Percentiles rank a stretch among this genome's conserved stretches.
phyloP scores from a whole-genome alignment of 1,140 invertebrate genomes.

The Papilio machaon region DNA sequence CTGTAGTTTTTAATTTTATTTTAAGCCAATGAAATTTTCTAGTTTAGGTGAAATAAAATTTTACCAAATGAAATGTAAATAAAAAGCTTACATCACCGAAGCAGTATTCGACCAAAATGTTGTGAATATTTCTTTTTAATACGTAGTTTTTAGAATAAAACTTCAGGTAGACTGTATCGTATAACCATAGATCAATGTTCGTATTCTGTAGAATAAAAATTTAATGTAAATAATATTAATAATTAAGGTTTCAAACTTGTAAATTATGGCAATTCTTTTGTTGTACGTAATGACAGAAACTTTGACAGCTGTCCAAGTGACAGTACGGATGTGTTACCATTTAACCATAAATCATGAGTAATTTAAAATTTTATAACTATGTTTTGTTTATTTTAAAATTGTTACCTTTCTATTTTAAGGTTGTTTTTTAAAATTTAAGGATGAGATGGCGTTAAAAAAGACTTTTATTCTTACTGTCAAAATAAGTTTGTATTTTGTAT shows the following conservation, averaged over 20 bases:
- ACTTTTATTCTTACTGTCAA: not conserved
- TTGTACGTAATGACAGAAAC: not conserved
- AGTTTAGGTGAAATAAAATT: slow-evolving; percentile 33
- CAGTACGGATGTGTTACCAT: not conserved
- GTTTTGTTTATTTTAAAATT: not conserved
- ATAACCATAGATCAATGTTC: slow-evolving; percentile 50
- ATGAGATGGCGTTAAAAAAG: no score
- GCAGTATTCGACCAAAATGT: slow-evolving; percentile 72
- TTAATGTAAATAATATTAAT: slow-evolving; percentile 46
- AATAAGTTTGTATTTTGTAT: not conserved
- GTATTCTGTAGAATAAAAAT: slow-evolving; percentile 48
- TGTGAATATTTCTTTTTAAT: slow-evolving; percentile 61
- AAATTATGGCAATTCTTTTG: slow-evolving; percentile 7
- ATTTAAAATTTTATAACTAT: not conserved
- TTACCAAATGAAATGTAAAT: slow-evolving; percentile 50
- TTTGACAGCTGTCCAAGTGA: not conserved
- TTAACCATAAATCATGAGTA: not conserved
- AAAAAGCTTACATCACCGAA: slow-evolving; percentile 49
- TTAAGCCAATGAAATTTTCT: not conserved
- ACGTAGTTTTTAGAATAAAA: slow-evolving; percentile 33
- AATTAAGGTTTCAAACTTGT: slow-evolving; percentile 34
- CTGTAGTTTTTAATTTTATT: not conserved
- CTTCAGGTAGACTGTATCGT: slow-evolving; percentile 5
- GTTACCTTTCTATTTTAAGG: not conserved
- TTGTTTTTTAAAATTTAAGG: no score